Conservation (phyloP, 2,797 vertebrate genomes). For the Malacoraja senta region DNA sequence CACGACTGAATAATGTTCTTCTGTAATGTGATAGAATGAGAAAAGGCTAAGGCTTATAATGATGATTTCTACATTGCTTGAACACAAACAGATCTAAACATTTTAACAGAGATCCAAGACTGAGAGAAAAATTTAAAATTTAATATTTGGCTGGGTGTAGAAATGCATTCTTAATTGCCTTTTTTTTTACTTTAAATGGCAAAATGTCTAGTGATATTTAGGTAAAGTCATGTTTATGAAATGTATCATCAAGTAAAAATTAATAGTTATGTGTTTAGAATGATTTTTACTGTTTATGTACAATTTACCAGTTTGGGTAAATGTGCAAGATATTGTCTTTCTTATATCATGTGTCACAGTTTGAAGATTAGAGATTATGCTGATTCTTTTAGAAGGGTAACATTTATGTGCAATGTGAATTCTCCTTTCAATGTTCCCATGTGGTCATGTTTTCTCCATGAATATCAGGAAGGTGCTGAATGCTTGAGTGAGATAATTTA, state of each 20-base stretch:
- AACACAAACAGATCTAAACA: background rate
- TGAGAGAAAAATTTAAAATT: background rate
- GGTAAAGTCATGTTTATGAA: background rate
- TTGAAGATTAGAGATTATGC: background rate
- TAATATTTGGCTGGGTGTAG: slow-evolving; percentile 7
- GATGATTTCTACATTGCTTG: background rate
- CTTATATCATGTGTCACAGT: background rate
- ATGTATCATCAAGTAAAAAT: background rate
- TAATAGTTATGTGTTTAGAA: background rate
- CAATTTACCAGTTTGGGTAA: background rate
- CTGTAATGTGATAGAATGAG: background rate
- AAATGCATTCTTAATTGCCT: background rate
- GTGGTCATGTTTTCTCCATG: background rate
- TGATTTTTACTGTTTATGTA: background rate
- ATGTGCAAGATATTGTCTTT: background rate
- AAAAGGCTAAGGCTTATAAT: background rate
- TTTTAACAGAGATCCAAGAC: background rate
- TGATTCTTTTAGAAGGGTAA: background rate
- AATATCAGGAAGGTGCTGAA: background rate
- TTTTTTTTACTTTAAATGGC: background rate
- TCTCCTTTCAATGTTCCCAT: slow-evolving; percentile 19
- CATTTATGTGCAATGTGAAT: no score
- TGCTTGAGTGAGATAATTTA: background rate
- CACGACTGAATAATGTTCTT: background rate
- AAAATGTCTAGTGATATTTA: background rate